Base-by-base conservation (phyloP, 2,888 invertebrate species). In the Melieria crassipennis region DNA sequence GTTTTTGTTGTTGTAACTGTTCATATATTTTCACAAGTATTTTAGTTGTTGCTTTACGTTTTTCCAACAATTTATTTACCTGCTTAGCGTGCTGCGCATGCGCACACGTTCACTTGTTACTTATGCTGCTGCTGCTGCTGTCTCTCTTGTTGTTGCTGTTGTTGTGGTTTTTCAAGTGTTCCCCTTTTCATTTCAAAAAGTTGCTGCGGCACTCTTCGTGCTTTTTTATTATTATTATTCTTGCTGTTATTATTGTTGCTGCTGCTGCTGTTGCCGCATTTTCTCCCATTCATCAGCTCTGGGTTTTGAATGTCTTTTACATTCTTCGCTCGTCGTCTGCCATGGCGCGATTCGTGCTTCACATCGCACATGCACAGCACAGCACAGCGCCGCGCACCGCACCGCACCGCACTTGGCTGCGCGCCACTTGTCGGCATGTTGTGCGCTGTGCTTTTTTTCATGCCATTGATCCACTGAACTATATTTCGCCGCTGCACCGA, bases 401-500 rank as follows among this genome's bases (percentile, higher is more conserved):
- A 62, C 62, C 45, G 50, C 60, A 62, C 13, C 45, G 60, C 50
- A 13, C 43, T 66, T 72, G 57, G 50, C 65, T 52, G 64, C 13
- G 57, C 60, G 56, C 30, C 30, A 30, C 30, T 30, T 30, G 30
- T 64, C 56, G 56, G n/a, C 63, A 58, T 61, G 30, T 61, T 30
- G 61, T 48, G 66, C 66, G 65, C 65, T 71, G 66, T 69, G 65
- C 65, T 71, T 69, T 71, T 74, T 73, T 75, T 72, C 73, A 76
- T 75, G 76, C 77, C 77, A 78, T 77, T 79, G 81, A 79, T 80
- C 80, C 76, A 80, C 78, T 80, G 80, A 78, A 79, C 79, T 77
- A 78, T 77, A 78, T 79, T 73, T 75, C 72, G 70, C 43, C 60
- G 68, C 68, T 73, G 48, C 60, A 62, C 52, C 58, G 60, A 62